phyloP scores from a whole-genome alignment of 2,113 vertebrate genomes.

The Trachemys scripta region DNA sequence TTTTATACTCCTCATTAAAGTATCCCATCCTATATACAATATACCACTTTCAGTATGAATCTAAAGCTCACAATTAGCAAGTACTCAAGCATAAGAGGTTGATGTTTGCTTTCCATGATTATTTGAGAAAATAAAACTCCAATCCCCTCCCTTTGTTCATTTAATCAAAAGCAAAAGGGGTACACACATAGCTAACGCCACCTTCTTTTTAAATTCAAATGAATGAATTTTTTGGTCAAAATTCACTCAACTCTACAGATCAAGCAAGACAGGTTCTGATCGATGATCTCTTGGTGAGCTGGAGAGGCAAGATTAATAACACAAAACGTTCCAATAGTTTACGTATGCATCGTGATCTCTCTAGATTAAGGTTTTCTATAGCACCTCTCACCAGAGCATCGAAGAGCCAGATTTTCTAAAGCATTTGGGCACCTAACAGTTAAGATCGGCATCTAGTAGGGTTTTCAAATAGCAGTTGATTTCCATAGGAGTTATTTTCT shows the following conservation, averaged over 20 bases:
- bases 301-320: neutral
- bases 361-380: neutral
- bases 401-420: neutral
- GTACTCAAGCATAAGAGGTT: neutral
- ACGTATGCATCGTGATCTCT: neutral
- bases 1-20: neutral
- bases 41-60: neutral
- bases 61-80: neutral
- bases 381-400: neutral
- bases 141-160: neutral
- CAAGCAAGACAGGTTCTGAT: no score
- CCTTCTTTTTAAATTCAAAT: neutral
- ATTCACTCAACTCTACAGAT: neutral
- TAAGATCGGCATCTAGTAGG: neutral
- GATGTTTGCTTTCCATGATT: neutral
- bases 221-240: neutral
- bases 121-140: neutral
- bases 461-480: no score
- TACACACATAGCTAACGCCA: neutral
- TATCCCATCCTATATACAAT: neutral
- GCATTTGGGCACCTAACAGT: neutral
- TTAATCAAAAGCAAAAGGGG: neutral
- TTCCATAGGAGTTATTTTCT: no score
- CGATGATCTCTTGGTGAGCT: neutral
- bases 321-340: neutral